Evolutionary conservation across 2,113 vertebrate genomes (phyloP).

Genomic region (Spermophilus dauricus): DNA sequence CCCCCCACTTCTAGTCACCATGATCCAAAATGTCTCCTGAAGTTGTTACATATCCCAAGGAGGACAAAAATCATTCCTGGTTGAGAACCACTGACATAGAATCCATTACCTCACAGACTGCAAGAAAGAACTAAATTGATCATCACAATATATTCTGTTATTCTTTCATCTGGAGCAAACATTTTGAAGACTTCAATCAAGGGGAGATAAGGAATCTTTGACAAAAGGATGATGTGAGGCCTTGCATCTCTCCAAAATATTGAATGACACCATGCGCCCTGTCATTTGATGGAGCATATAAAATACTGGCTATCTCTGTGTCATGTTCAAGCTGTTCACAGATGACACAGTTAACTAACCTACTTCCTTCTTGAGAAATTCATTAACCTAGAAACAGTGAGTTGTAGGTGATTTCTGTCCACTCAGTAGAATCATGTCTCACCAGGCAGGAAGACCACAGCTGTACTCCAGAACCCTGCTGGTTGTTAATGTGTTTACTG

Average conservation of each 20-base stretch:
- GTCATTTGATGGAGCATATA: neutral
- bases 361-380: conserved; percentile 75
- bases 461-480: neutral
- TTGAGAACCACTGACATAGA: neutral
- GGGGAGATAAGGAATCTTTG: neutral
- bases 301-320: neutral
- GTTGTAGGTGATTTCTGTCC: neutral
- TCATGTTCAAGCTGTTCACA: neutral
- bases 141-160: neutral
- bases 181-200: neutral
- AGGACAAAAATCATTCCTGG: neutral
- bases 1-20: neutral
- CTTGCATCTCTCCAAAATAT: neutral
- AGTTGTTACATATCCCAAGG: neutral
- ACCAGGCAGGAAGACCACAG: conserved; percentile 41
- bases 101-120: neutral
- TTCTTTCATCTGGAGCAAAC: neutral
- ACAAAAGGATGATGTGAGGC: neutral
- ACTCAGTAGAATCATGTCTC: conserved; percentile 10
- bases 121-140: neutral
- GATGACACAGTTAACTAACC: conserved; percentile 59
- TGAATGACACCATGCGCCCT: neutral
- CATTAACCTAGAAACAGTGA: conserved; percentile 29
- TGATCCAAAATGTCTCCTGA: neutral
- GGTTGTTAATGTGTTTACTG: conserved; percentile 5